Base-by-base conservation (phyloP, 2,113 vertebrate genomes). In the Paramisgurnus dabryanus region DNA sequence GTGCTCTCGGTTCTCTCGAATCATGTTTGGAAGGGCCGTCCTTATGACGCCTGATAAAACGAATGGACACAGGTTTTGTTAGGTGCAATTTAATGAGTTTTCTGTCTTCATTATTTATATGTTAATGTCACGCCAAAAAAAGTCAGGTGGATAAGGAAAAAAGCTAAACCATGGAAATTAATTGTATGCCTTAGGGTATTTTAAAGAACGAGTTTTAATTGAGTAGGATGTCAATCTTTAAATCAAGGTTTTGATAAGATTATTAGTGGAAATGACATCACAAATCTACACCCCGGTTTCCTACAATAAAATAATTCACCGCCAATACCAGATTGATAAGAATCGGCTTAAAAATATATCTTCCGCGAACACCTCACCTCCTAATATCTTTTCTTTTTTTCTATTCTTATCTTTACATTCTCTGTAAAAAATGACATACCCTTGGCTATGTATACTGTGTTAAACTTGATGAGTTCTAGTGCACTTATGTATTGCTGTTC, bases 1-100 rank as follows among this genome's bases (percentile, higher is more conserved):
- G n/a, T 95, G 92, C 27, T 99, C 98, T 71, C 94, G 93, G n/a
- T 98, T 96, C 91, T 99, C 98, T 87, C 98, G 92, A 86, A 96
- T 96, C 98, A 99, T 99, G 78, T 96, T 95, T 0, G 97, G 95
- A 22, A 99, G 90, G 40, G 97, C 96, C 13, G 97, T 99, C 90
- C 95, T 96, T 88, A 99, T 98, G 74, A 96, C 89, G 17, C 98
- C 98, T 99, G 88, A 39, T 80, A 78, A 83, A 41, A 85, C 43
- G 66, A 41, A 61, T 39, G 3, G 3, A 49, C 22, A 18, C 34
- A 72, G 49, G 60, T 43, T n/a, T 43, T 57, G 18, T 57, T 66
- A 57, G 55, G 22, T 50, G 34, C 17, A 39, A 4, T 7, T 22
- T 49, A 64, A 75, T 77, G 45, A 77, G 63, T 45, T 39, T 66